Evolutionary conservation across 2,797 vertebrate genomes (phyloP).

Genomic region (Pelobates cultripes): DNA sequence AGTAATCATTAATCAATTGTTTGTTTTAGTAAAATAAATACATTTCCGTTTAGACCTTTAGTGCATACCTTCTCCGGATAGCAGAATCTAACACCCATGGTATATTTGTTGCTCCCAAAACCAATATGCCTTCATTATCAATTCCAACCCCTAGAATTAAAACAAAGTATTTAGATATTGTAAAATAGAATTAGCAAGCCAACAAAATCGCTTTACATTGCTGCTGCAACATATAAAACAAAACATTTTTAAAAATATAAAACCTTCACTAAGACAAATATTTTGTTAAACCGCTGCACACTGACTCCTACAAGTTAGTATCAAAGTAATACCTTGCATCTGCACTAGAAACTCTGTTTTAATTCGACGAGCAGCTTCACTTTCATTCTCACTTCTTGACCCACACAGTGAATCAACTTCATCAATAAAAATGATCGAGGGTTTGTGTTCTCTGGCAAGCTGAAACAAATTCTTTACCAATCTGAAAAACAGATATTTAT

Average conservation of each 20-base stretch:
- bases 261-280: too few relatives aligned
- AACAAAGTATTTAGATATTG: neutral
- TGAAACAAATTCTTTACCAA: constrained; percentile 95
- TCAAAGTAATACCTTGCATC: constrained; percentile 86
- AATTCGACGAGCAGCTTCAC: constrained; percentile 93
- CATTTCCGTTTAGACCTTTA: neutral
- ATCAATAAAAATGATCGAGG: constrained; percentile 98
- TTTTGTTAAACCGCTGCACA: too few relatives aligned
- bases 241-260: too few relatives aligned
- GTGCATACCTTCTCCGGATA: constrained; percentile 91
- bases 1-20: too few relatives aligned
- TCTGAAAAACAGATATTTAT: constrained; percentile 65
- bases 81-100: constrained; percentile 98
- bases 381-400: constrained; percentile 97
- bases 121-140: constrained; percentile 95
- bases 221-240: too few relatives aligned
- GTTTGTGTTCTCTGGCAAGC: constrained; percentile 92
- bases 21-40: neutral
- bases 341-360: constrained; percentile 98
- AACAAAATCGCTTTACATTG: too few relatives aligned
- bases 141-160: constrained; percentile 85
- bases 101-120: constrained; percentile 98
- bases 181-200: too few relatives aligned
- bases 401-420: constrained; percentile 96
- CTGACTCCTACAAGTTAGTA: too few relatives aligned